These are phyloP conservation scores for Nibea albiflora DNA, from an alignment of 2,113 vertebrate species.

Conservation along the genomic window DNA sequence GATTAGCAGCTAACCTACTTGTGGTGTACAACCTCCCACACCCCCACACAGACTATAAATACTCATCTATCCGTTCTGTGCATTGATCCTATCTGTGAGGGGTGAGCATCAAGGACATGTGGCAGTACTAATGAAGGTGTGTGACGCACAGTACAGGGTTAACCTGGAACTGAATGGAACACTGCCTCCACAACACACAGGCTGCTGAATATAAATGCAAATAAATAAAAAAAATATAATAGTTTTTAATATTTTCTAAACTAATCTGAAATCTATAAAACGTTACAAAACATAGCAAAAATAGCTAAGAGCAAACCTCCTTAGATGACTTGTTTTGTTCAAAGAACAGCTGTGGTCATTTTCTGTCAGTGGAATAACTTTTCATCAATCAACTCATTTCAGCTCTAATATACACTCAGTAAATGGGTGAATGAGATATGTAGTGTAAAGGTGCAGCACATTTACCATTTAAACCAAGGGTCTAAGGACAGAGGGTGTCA, in stretches of 20 bases:
- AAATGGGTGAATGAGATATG: too few species aligned
- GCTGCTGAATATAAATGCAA: background rate
- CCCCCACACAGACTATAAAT: constrained; percentile 72
- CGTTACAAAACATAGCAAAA: background rate
- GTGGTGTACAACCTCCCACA: constrained; percentile 57
- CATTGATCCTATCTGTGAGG: constrained; percentile 70
- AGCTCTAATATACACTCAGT: too few species aligned
- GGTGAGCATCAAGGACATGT: background rate
- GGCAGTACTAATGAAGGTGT: constrained; percentile 22
- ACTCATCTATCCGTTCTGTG: constrained; percentile 51
- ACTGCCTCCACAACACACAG: constrained; percentile 5
- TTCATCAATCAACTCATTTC: too few species aligned
- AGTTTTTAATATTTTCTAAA: background rate
- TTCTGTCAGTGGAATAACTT: too few species aligned
- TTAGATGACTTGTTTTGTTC: too few species aligned
- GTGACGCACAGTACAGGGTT: constrained; percentile 1
- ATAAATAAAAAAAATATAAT: too few species aligned
- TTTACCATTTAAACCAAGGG: too few species aligned
- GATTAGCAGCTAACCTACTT: constrained; percentile 82
- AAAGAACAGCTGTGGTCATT: too few species aligned
- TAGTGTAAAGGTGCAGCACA: too few species aligned
- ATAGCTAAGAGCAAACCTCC: too few species aligned
- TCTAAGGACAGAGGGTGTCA: too few species aligned
- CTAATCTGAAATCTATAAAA: background rate
- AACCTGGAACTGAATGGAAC: constrained; percentile 11